Evolutionary conservation across 2,888 invertebrate genomes (phyloP).

Genomic region (Lithophane leautieri): DNA sequence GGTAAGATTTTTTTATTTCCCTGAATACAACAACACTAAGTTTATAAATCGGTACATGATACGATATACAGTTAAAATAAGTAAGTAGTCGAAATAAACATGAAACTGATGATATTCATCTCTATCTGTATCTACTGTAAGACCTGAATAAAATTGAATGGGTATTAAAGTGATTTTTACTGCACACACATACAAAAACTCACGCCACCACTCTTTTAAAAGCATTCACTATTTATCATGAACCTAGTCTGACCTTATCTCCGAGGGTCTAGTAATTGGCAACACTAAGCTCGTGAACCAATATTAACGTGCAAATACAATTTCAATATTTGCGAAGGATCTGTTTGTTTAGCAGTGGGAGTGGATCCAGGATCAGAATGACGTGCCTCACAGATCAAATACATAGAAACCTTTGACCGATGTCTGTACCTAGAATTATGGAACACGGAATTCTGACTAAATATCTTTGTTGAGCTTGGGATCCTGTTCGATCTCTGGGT

Average conservation of each 20-base stretch:
- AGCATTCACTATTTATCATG: background rate
- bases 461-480: background rate
- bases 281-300: conserved; percentile 45
- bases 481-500: background rate
- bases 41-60: background rate
- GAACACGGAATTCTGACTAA: background rate
- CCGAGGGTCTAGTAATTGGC: conserved; percentile 38
- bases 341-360: conserved; percentile 47
- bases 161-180: background rate
- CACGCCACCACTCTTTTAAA: background rate
- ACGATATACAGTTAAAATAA: background rate
- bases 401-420: conserved; percentile 16
- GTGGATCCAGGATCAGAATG: conserved; percentile 37
- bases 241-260: background rate
- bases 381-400: conserved; percentile 43
- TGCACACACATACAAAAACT: background rate
- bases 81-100: no score
- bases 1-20: background rate
- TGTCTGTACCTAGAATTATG: conserved; percentile 22
- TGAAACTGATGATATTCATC: background rate
- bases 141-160: background rate
- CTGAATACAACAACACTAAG: background rate
- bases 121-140: background rate
- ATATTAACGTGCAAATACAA: conserved; percentile 61
- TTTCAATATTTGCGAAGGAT: conserved; percentile 65